phyloP scores from a whole-genome alignment of 2,888 invertebrate species.

The Prosapia bicincta region DNA sequence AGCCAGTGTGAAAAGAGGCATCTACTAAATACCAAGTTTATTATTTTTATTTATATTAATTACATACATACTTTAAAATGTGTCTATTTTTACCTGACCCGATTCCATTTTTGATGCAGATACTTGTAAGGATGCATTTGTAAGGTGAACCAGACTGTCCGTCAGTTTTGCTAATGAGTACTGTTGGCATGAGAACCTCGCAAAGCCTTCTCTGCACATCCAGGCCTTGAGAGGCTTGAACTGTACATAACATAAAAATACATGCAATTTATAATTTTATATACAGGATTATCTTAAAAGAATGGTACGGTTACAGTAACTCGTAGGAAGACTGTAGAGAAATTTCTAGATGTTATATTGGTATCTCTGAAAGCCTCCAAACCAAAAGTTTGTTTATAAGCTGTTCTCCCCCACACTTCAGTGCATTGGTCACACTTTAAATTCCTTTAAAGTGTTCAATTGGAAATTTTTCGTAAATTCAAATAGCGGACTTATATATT shows the following conservation, averaged over 20 bases:
- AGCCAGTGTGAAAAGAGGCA: no score
- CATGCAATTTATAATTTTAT: not conserved
- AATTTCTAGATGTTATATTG: no score
- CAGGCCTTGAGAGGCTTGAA: slow-evolving; percentile 50
- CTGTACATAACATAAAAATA: slow-evolving; percentile 25
- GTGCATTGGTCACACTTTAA: not conserved
- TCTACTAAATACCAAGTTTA: no score
- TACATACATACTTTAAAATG: no score
- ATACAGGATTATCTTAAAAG: no score
- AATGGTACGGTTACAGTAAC: no score
- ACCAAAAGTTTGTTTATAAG: no score
- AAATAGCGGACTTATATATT: no score
- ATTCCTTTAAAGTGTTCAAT: not conserved
- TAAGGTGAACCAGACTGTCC: slow-evolving; percentile 56
- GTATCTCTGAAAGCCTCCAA: no score
- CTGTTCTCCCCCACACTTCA: no score
- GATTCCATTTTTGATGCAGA: slow-evolving; percentile 30
- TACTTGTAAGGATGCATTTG: slow-evolving; percentile 55
- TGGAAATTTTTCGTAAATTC: not conserved
- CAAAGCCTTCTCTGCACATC: slow-evolving; percentile 60
- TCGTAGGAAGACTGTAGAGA: no score
- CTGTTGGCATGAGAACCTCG: slow-evolving; percentile 55
- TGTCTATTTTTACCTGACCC: slow-evolving; percentile 20
- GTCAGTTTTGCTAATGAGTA: slow-evolving; percentile 56
- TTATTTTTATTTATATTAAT: no score